Base-by-base conservation (phyloP, 2,113 vertebrate species). In the Phocoena sinus region DNA sequence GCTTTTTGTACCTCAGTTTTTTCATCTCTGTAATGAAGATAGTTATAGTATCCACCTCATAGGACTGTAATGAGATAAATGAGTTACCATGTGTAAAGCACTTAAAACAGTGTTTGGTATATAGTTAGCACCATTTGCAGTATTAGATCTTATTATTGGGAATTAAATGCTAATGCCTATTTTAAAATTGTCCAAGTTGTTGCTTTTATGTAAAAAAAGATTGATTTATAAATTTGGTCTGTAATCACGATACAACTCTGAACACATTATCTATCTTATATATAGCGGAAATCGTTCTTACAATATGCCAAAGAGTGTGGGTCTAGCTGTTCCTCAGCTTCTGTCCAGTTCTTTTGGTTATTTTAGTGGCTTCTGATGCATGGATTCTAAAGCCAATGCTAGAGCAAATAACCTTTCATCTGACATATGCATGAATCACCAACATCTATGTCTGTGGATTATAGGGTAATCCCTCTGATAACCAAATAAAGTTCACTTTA, bases 371-470 rank as follows among this genome's bases (percentile, higher is more conserved):
- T 68, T 93, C 60, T 91, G 70, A 77, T 38, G 5, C 25, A 3
- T 33, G 23, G 20, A 81, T 28, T 88, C 13, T 5, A 63, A 95
- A 76, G 50, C 23, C 62, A 89, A 58, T 81, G 17, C 13, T 81
- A 53, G 88, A 92, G 17, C 15, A 1, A 14, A 14, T 50, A 65
- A 62, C 58, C 62, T 98, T 83, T 98, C 92, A 71, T 98, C 96
- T 97, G 97, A 97, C 92, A 97, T 95, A 97, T 97, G 79, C 65
- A 96, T 5, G 21, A 97, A 97, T 98, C 23, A 4, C n/a, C 89
- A 89, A 58, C 96, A 97, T 98, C 98, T 98, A 95, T 98, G 97
- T 97, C 83, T 96, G 95, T 86, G 95, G 94, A 97, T 98, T 98
- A 96, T 94, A 96, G 80, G 36, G 83, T 98, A 98, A 98, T 98